phyloP scores from a whole-genome alignment of 2,888 invertebrate species.

The Rugalucina vietnamica region DNA sequence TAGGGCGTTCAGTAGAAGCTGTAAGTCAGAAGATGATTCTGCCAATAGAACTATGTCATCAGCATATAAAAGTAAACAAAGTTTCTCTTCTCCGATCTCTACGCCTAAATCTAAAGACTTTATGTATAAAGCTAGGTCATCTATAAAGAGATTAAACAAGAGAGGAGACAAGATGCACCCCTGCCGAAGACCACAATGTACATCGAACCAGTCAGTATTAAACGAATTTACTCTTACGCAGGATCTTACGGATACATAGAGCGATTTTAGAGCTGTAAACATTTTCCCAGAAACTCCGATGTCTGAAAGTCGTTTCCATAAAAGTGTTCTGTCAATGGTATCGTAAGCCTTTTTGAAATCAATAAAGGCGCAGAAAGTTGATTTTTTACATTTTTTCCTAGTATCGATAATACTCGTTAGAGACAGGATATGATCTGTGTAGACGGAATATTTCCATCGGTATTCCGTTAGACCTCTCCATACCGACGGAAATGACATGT shows the following conservation, averaged over 20 bases:
- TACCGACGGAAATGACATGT: too few relatives aligned
- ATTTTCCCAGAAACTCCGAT: slow-evolving; percentile 20
- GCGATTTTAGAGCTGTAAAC: slow-evolving; percentile 16
- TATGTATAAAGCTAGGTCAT: slow-evolving; percentile 37
- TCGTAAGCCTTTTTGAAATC: slow-evolving; percentile 45
- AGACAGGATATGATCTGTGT: slow-evolving; percentile 20
- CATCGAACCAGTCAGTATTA: slow-evolving; percentile 40
- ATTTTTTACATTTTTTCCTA: slow-evolving; percentile 22
- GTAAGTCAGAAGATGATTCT: background rate
- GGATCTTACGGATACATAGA: slow-evolving; percentile 32
- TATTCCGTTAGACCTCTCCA: too few relatives aligned
- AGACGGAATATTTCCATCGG: too few relatives aligned
- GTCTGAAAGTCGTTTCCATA: slow-evolving; percentile 13
- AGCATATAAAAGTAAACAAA: slow-evolving; percentile 47
- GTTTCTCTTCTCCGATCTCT: slow-evolving; percentile 23
- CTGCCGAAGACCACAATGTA: slow-evolving; percentile 40
- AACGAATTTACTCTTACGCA: slow-evolving; percentile 25
- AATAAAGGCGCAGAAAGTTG: slow-evolving; percentile 30
- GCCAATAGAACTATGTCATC: slow-evolving; percentile 36
- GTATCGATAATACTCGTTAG: slow-evolving; percentile 28
- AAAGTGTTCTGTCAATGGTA: slow-evolving; percentile 24
- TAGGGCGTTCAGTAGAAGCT: background rate
- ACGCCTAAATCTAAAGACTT: slow-evolving; percentile 37
- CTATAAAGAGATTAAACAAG: slow-evolving; percentile 48
- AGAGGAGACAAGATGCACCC: slow-evolving; percentile 56